phyloP scores from a whole-genome alignment of 2,888 invertebrate species.

The Acrobasis suavella region DNA sequence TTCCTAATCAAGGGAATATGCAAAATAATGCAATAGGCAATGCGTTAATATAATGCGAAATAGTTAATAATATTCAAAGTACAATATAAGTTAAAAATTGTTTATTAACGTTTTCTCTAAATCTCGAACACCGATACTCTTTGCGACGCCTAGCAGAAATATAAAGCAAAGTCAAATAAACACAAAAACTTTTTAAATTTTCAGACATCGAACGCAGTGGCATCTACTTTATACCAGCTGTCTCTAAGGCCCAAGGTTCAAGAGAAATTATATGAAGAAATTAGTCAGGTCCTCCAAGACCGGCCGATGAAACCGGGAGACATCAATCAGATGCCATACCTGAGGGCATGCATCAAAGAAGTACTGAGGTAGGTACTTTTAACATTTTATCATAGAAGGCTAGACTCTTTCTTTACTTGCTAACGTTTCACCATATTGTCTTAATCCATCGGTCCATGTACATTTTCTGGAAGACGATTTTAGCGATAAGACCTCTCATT shows the following conservation, averaged over 20 bases:
- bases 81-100: too few species aligned
- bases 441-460: too few species aligned
- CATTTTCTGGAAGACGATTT: too few species aligned
- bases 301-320: conserved; percentile 78
- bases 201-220: conserved; percentile 89
- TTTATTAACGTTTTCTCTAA: too few species aligned
- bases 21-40: too few species aligned
- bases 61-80: too few species aligned
- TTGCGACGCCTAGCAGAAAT: not conserved
- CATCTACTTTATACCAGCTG: conserved; percentile 88
- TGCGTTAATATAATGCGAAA: too few species aligned
- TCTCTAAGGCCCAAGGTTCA: conserved; percentile 86
- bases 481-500: too few species aligned
- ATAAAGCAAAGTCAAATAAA: conserved; percentile 8
- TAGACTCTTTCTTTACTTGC: not conserved
- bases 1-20: too few species aligned
- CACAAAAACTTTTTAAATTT: conserved; percentile 31
- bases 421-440: too few species aligned
- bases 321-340: conserved; percentile 84
- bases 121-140: not conserved
- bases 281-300: conserved; percentile 70
- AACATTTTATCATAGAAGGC: not conserved
- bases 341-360: conserved; percentile 89
- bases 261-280: conserved; percentile 83
- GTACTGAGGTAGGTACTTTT: conserved; percentile 84